Conservation (phyloP, 2,113 vertebrate genomes). For the Petromus typicus region DNA sequence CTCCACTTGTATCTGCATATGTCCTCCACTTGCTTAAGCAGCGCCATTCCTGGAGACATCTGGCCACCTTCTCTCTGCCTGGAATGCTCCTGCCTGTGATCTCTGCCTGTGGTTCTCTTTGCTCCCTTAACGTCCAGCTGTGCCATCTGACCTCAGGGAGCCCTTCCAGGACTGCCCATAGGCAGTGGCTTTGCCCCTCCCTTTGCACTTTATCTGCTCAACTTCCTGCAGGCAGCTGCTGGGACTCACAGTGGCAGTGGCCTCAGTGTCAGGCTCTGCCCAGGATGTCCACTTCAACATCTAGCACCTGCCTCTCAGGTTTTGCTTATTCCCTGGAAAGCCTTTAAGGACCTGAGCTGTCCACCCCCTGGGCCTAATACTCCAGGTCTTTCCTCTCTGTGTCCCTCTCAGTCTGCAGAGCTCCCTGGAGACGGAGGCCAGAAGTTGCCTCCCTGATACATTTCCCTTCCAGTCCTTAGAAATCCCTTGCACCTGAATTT, state of each 20-base stretch:
- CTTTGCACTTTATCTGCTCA: neutral
- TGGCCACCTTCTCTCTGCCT: neutral
- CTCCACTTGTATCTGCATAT: accelerated
- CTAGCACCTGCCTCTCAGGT: neutral
- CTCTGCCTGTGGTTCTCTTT: neutral
- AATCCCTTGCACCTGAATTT: neutral
- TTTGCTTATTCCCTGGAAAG: neutral
- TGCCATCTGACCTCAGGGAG: neutral
- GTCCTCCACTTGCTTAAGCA: neutral
- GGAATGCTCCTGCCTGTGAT: neutral
- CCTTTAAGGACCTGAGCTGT: neutral
- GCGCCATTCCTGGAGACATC: neutral
- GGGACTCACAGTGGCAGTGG: too few species aligned
- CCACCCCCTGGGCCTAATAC: neutral
- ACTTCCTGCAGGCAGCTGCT: neutral
- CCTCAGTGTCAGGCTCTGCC: neutral
- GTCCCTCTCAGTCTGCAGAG: neutral
- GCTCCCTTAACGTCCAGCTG: neutral
- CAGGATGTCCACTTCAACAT: neutral
- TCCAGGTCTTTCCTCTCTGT: neutral
- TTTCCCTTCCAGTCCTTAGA: neutral
- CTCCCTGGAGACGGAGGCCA: neutral
- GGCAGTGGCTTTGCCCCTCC: neutral
- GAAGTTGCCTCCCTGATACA: neutral
- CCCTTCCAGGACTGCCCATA: neutral